phyloP scores from a whole-genome alignment of 1,140 invertebrate genomes.

The Macrotrachela quadricornifera region DNA sequence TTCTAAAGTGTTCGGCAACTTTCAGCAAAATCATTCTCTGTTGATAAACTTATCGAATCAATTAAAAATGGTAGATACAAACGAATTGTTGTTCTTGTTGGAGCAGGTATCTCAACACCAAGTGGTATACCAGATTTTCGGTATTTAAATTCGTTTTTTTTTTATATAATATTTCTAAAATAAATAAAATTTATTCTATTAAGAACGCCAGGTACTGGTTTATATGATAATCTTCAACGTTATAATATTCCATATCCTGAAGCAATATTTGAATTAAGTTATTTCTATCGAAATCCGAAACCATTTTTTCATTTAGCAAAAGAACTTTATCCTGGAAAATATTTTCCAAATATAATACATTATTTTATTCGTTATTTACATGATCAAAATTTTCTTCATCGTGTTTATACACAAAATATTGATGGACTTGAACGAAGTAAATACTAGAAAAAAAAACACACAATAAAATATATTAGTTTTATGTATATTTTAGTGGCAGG shows the following conservation, averaged over 20 bases:
- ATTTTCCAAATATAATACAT: constrained; percentile 28
- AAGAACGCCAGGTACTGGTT: constrained; percentile 62
- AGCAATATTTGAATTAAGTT: constrained; percentile 67
- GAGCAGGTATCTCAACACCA: constrained; percentile 34
- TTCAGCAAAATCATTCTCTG: too few species aligned
- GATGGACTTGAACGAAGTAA: constrained; percentile 25
- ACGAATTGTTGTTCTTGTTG: constrained; percentile 30
- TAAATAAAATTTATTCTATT: too few species aligned
- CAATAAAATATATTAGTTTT: too few species aligned
- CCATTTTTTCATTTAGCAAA: constrained; percentile 30
- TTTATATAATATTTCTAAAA: too few species aligned
- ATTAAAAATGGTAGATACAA: too few species aligned
- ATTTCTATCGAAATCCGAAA: constrained; percentile 28
- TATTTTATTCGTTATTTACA: constrained; percentile 26
- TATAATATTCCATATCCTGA: constrained; percentile 77
- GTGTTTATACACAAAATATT: constrained; percentile 33
- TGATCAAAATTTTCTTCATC: constrained; percentile 23
- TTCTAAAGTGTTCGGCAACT: too few species aligned
- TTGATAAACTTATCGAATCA: too few species aligned
- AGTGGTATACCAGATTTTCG: constrained; percentile 35
- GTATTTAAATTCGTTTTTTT: constrained; percentile 10
- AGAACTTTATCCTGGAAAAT: constrained; percentile 30
- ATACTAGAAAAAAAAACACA: too few species aligned
- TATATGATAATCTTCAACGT: constrained; percentile 74
- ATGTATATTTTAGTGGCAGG: constrained; percentile 32